Evolutionary conservation across 2,113 vertebrate genomes (phyloP).

Genomic region (Myotis davidii): DNA sequence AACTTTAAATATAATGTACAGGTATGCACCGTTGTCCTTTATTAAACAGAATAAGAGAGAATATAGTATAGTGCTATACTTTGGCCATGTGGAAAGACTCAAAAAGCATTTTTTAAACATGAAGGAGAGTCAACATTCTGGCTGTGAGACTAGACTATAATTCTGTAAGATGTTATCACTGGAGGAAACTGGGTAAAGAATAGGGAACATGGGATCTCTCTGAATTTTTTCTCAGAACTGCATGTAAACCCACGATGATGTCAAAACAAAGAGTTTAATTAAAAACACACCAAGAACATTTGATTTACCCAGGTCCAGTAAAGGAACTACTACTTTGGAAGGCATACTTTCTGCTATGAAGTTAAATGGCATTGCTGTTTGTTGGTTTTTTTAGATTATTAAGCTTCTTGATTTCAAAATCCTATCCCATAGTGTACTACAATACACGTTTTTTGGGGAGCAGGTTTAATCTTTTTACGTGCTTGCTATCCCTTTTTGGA

Average conservation of each 20-base stretch:
- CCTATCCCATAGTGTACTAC: not conserved
- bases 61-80: not conserved
- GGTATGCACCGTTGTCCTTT: not conserved
- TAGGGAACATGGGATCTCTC: not conserved
- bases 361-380: not conserved
- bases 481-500: not conserved
- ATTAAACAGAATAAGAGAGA: slow-evolving; percentile 29
- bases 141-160: not conserved
- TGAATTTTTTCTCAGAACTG: not conserved
- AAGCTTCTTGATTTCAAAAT: not conserved
- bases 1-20: slow-evolving; percentile 11
- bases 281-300: not conserved
- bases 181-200: not conserved
- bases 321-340: not conserved
- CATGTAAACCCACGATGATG: not conserved
- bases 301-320: not conserved
- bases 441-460: not conserved
- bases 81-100: not conserved
- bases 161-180: not conserved
- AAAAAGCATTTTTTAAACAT: not conserved
- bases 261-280: slow-evolving; percentile 23
- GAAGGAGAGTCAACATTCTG: not conserved
- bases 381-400: not conserved
- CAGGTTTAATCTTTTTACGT: not conserved
- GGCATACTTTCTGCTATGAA: not conserved